Percentiles rank a stretch among this genome's conserved stretches.
phyloP scores from a whole-genome alignment of 1,140 invertebrate species.

The Trichoplusia ni region DNA sequence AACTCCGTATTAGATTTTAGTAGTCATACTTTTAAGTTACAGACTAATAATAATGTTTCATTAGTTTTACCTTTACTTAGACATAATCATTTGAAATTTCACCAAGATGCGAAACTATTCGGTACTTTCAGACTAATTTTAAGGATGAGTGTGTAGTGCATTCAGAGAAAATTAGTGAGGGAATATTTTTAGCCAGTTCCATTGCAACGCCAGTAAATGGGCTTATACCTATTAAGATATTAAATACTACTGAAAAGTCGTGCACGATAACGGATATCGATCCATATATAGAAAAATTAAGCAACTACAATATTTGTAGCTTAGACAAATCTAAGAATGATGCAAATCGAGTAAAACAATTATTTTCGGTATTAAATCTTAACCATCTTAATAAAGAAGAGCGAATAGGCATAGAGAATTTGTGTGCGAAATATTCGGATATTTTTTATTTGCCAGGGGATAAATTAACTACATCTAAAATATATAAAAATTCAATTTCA shows the following conservation, averaged over 20 bases:
- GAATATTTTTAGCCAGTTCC: constrained; percentile 31
- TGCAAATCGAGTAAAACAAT: constrained; percentile 29
- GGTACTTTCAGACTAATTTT: constrained; percentile 27
- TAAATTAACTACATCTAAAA: constrained; percentile 37
- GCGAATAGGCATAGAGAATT: constrained; percentile 38
- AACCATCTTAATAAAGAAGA: constrained; percentile 46
- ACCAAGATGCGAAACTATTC: constrained; percentile 37
- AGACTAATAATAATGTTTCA: constrained; percentile 13
- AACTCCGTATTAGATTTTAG: constrained; percentile 22
- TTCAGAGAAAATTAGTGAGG: constrained; percentile 25
- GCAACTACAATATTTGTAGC: constrained; percentile 32
- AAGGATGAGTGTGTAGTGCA: constrained; percentile 31
- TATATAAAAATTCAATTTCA: constrained; percentile 42
- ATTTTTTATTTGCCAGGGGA: constrained; percentile 47
- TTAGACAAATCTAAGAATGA: constrained; percentile 23
- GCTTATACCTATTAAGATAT: constrained; percentile 32
- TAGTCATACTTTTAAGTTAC: constrained; percentile 26
- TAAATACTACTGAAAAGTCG: constrained; percentile 35
- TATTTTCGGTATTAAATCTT: constrained; percentile 37
- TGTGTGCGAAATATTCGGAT: constrained; percentile 50
- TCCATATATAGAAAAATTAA: constrained; percentile 19
- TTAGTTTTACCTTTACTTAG: not conserved
- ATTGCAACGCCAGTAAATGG: constrained; percentile 32
- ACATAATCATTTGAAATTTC: not conserved
- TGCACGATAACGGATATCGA: constrained; percentile 22